Evolutionary conservation across 2,888 invertebrate genomes (phyloP), one percentile per base, ranked within the genome.

Genomic region (Graphium colonna): DNA sequence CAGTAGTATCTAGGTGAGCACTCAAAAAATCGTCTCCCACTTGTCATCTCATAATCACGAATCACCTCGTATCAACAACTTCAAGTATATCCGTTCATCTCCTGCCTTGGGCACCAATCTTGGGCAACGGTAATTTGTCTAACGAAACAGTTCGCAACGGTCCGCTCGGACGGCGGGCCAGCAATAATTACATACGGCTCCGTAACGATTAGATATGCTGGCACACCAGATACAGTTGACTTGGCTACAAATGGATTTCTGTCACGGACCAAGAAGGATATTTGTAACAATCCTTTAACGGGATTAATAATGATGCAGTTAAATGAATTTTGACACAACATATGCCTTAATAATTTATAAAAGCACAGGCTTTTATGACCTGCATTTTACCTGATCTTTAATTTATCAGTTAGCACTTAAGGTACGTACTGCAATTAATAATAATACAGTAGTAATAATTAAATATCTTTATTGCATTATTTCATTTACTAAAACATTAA

Each of bases 111-210:
- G 41, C 15, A 51, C 33, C 45, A 33, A 50, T 54, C 54, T 54
- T 50, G 67, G 57, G 78, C 71, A 82, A 81, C 74, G 64, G 71
- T 71, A 69, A 65, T 62, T 60, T 56, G 63, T 63, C 64, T 65
- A 68, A 62, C 61, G 69, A 68, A 75, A 70, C 73, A 64, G 69
- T 64, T 67, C 63, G 73, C 68, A 68, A 73, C 77, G 75, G 71
- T 76, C 65, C 76, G 75, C 71, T 76, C 65, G 66, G 72, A 62
- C 60, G 63, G 65, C 64, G 62, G 63, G 60, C 60, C 60, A 52
- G 61, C 55, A 58, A 59, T 66, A 60, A 64, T 62, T 60, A 56
- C 57, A 52, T 52, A 53, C 59, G 52, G 49, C 52, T 40, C 26
- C 40, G 39, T 56, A 49, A 12, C 18, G 48, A 46, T 43, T 50